phyloP scores from a whole-genome alignment of 2,797 vertebrate genomes.

The Diplodus sargus region DNA sequence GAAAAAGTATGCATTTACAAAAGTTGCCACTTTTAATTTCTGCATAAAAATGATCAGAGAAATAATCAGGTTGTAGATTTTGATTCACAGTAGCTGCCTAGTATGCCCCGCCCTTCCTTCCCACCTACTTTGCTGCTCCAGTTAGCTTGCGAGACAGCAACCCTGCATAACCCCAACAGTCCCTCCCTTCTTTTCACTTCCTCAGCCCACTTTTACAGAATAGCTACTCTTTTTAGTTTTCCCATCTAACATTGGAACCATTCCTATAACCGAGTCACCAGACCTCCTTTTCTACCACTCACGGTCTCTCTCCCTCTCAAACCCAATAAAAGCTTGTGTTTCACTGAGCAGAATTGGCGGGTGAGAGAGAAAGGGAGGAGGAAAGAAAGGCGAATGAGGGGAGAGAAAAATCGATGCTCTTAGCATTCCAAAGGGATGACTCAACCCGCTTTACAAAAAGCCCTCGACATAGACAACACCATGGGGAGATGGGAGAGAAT shows the following conservation, averaged over 20 bases:
- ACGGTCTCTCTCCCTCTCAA: slow-evolving; percentile 31
- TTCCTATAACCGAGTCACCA: slow-evolving; percentile 56
- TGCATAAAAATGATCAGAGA: background rate
- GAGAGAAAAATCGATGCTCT: slow-evolving; percentile 73
- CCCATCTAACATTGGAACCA: slow-evolving; percentile 56
- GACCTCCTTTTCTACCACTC: slow-evolving; percentile 48
- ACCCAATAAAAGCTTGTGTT: slow-evolving; percentile 67
- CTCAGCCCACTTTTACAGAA: slow-evolving; percentile 43
- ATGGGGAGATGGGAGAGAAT: slow-evolving; percentile 44
- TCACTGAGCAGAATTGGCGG: slow-evolving; percentile 55
- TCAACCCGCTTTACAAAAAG: slow-evolving; percentile 72
- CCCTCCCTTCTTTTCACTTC: slow-evolving; percentile 22
- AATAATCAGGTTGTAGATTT: slow-evolving; percentile 1
- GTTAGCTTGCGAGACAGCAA: slow-evolving; percentile 38
- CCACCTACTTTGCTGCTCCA: slow-evolving; percentile 40
- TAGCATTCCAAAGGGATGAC: slow-evolving; percentile 84
- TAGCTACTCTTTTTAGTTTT: slow-evolving; percentile 42
- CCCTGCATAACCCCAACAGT: slow-evolving; percentile 54
- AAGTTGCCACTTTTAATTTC: background rate
- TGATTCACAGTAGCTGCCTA: slow-evolving; percentile 16
- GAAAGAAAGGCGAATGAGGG: slow-evolving; percentile 49
- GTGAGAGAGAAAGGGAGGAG: slow-evolving; percentile 53
- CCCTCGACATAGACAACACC: slow-evolving; percentile 55
- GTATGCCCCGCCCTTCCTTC: slow-evolving; percentile 29
- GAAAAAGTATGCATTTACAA: too few species aligned